Evolutionary conservation across 2,888 invertebrate genomes (phyloP).

Genomic region (Idaea biselata): DNA sequence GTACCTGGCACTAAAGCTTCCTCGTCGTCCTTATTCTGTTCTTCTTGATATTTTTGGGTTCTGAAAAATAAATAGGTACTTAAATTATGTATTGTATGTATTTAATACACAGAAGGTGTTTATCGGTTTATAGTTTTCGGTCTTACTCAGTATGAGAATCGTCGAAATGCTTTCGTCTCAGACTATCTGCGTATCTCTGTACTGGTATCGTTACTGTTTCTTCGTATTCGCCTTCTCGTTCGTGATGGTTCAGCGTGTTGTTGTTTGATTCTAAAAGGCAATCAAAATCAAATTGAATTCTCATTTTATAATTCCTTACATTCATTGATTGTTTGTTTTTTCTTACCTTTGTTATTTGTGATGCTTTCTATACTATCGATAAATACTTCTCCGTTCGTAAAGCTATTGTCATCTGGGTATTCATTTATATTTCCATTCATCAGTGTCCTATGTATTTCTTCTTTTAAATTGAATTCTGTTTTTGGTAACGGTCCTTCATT

Average conservation of each 20-base stretch:
- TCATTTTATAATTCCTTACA: not conserved
- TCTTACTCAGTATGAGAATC: slow-evolving; percentile 57
- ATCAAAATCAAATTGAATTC: not conserved
- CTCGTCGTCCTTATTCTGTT: slow-evolving; percentile 50
- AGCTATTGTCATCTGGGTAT: slow-evolving; percentile 21
- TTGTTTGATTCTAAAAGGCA: slow-evolving; percentile 39
- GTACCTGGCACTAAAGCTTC: slow-evolving; percentile 68
- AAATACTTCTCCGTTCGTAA: slow-evolving; percentile 27
- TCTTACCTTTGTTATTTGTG: slow-evolving; percentile 41
- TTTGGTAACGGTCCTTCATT: slow-evolving; percentile 69
- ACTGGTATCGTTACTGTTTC: slow-evolving; percentile 77
- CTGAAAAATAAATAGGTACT: slow-evolving; percentile 30
- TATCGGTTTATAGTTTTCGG: not conserved
- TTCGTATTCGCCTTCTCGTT: slow-evolving; percentile 82
- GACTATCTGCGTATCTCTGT: slow-evolving; percentile 79
- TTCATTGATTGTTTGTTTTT: not conserved
- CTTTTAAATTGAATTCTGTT: slow-evolving; percentile 68
- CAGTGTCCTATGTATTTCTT: slow-evolving; percentile 68
- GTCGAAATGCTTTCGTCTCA: slow-evolving; percentile 72
- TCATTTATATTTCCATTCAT: slow-evolving; percentile 48
- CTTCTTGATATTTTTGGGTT: slow-evolving; percentile 23
- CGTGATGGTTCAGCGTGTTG: slow-evolving; percentile 66
- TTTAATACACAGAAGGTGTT: not conserved
- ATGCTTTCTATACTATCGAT: slow-evolving; percentile 40
- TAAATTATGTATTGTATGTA: not conserved